Conservation (phyloP, 2,797 vertebrate species). For the Alfaro cultratus region DNA sequence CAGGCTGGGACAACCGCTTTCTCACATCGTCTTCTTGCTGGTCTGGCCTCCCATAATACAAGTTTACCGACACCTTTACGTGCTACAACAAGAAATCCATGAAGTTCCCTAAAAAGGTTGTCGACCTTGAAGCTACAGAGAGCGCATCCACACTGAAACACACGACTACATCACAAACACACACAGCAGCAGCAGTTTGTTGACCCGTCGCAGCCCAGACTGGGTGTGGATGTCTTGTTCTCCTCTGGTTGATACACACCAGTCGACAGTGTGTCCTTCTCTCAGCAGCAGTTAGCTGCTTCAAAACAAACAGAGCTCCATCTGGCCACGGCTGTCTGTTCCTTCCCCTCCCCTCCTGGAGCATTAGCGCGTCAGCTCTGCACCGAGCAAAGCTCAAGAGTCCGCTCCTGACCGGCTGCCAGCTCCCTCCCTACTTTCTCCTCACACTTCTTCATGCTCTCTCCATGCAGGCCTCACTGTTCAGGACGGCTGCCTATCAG, state of each 20-base stretch:
- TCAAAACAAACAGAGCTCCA: conserved; percentile 76
- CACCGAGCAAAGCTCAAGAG: conserved; percentile 67
- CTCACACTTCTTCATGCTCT: conserved; percentile 41
- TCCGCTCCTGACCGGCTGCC: conserved; percentile 69
- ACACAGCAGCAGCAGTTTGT: conserved; percentile 27
- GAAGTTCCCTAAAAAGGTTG: conserved; percentile 37
- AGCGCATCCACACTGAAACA: conserved; percentile 45
- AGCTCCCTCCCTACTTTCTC: conserved; percentile 73
- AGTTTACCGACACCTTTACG: conserved; percentile 1
- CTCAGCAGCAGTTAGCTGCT: conserved; percentile 57
- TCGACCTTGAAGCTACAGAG: conserved; percentile 70
- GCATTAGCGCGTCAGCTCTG: conserved; percentile 80
- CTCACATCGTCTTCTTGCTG: conserved; percentile 65
- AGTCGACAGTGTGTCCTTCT: conserved; percentile 36
- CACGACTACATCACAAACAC: conserved; percentile 32
- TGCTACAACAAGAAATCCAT: conserved; percentile 18
- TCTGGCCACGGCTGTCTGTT: conserved; percentile 66
- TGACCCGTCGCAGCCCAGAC: conserved; percentile 29
- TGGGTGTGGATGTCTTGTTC: conserved; percentile 37
- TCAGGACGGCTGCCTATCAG: conserved; percentile 33
- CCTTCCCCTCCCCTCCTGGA: conserved; percentile 43
- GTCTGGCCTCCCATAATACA: conserved; percentile 27
- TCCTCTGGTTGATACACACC: conserved; percentile 19
- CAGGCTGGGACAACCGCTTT: conserved; percentile 23
- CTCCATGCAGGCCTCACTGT: conserved; percentile 30